These are phyloP conservation scores for Oceanites oceanicus DNA, from an alignment of 2,113 vertebrate species.

Conservation along the genomic window DNA sequence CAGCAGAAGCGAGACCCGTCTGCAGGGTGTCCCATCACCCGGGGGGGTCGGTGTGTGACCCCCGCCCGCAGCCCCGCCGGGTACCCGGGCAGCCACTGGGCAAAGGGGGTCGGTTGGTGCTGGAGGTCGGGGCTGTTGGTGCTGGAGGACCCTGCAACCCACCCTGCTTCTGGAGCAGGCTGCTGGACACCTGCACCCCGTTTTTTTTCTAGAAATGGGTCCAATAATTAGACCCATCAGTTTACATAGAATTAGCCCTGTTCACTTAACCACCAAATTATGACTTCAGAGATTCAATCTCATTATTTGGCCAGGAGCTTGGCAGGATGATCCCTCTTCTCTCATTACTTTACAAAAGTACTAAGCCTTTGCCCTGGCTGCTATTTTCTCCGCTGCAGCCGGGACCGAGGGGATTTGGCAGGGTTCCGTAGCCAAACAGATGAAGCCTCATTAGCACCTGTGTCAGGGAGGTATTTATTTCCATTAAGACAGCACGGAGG, in stretches of 20 bases:
- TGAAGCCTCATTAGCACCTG: slow-evolving; percentile 30
- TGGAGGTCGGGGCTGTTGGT: neutral
- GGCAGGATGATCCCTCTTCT: neutral
- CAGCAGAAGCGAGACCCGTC: rapidly evolving
- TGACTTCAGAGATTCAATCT: neutral
- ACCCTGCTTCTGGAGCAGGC: neutral
- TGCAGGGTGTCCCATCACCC: rapidly evolving
- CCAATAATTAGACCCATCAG: neutral
- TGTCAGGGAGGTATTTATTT: neutral
- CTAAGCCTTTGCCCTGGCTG: neutral
- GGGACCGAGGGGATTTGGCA: neutral
- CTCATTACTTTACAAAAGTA: neutral
- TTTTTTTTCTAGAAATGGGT: neutral
- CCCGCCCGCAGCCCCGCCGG: neutral
- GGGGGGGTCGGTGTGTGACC: rapidly evolving
- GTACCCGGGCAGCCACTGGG: rapidly evolving
- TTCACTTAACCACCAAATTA: neutral
- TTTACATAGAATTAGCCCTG: neutral
- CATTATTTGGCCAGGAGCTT: neutral
- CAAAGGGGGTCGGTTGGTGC: rapidly evolving
- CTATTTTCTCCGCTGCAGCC: neutral
- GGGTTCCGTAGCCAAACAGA: neutral
- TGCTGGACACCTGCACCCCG: neutral
- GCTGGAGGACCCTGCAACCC: neutral
- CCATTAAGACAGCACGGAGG: neutral